Conservation (phyloP, 2,797 vertebrate genomes). For the Pseudochromis fuscus region DNA sequence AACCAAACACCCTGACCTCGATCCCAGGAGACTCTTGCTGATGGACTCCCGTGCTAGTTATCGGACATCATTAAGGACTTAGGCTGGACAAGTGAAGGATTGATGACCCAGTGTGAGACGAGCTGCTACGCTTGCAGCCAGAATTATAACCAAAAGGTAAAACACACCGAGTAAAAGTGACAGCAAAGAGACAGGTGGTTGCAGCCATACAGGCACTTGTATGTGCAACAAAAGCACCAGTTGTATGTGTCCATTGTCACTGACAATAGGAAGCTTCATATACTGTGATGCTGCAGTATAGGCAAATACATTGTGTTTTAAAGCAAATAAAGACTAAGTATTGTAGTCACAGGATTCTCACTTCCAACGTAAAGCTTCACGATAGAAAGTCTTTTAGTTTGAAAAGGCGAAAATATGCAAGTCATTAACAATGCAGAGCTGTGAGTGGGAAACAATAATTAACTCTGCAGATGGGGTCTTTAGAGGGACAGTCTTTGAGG, state of each 20-base stretch:
- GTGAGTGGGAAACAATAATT: slow-evolving; percentile 66
- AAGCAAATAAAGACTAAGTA: slow-evolving; percentile 26
- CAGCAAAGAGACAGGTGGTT: slow-evolving; percentile 3
- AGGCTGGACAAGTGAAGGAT: slow-evolving; percentile 50
- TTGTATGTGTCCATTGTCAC: not conserved
- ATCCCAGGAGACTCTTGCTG: slow-evolving; percentile 74
- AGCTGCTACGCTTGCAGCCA: slow-evolving; percentile 10
- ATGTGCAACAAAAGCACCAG: slow-evolving; percentile 20
- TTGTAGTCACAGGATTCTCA: slow-evolving; percentile 24
- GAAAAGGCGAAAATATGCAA: slow-evolving; percentile 43
- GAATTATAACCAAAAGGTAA: not conserved
- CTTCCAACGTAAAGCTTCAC: slow-evolving; percentile 28
- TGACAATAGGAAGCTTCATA: slow-evolving; percentile 13
- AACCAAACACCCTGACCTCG: slow-evolving; percentile 69
- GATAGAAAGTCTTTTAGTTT: slow-evolving; percentile 43
- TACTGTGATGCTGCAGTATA: slow-evolving; percentile 4
- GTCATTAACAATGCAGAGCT: slow-evolving; percentile 64
- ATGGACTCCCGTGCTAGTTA: slow-evolving; percentile 71
- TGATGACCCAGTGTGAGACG: slow-evolving; percentile 40
- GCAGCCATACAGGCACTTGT: not conserved
- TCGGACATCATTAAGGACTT: slow-evolving; percentile 70
- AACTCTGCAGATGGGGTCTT: slow-evolving; percentile 64
- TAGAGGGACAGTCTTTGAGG: slow-evolving; percentile 63
- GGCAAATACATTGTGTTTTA: slow-evolving; percentile 8
- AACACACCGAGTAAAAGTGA: slow-evolving; percentile 11